Conservation (phyloP, 2,797 vertebrate genomes). For the Odontamblyopus lacepedii region DNA sequence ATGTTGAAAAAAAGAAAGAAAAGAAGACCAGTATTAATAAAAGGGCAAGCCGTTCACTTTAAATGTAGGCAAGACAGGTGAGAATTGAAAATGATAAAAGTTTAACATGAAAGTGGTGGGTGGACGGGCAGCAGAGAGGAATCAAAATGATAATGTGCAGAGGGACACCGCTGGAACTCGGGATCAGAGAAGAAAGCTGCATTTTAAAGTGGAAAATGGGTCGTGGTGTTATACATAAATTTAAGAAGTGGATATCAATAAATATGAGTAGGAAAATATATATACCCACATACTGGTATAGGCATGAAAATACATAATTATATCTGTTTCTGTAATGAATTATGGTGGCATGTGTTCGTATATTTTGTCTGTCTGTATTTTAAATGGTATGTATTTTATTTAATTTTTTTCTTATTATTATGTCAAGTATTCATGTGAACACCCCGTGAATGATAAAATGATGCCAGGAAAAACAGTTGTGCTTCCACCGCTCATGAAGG, state of each 20-base stretch:
- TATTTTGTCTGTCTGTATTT: too few species aligned
- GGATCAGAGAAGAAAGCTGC: background rate
- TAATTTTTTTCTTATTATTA: too few species aligned
- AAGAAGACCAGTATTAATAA: too few species aligned
- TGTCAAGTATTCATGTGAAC: too few species aligned
- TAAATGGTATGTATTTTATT: too few species aligned
- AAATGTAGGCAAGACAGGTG: constrained; percentile 54
- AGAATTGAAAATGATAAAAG: constrained; percentile 53
- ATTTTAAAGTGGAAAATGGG: constrained; percentile 10
- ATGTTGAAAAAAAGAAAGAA: too few species aligned
- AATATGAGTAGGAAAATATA: background rate
- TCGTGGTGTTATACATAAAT: background rate
- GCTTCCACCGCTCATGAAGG: too few species aligned
- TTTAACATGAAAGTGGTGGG: constrained; percentile 51
- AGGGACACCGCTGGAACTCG: constrained; percentile 19
- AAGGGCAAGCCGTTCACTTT: background rate
- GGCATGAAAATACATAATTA: background rate
- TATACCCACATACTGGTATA: background rate
- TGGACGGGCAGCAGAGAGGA: constrained; percentile 41
- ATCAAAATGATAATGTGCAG: constrained; percentile 31
- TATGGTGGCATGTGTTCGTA: too few species aligned
- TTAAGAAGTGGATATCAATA: background rate
- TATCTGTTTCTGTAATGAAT: background rate
- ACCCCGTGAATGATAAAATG: too few species aligned
- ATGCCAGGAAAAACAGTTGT: too few species aligned